Percentiles rank a stretch among this genome's conserved stretches.
phyloP scores from a whole-genome alignment of 1,140 invertebrate species.

The Drosophila bifasciata region DNA sequence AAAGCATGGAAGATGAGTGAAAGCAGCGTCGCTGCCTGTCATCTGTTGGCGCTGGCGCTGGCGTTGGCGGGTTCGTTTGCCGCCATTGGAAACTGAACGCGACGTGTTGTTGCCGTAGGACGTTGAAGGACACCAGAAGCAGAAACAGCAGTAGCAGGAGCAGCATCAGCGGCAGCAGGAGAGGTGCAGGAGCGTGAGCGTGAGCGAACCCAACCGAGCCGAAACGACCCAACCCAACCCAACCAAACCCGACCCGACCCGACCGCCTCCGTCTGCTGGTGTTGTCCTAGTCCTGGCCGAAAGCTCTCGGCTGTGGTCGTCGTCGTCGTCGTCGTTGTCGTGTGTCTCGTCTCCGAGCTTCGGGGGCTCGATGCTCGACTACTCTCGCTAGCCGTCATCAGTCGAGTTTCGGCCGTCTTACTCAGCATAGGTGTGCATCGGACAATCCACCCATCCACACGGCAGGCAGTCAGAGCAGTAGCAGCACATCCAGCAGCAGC shows the following conservation, averaged over 20 bases:
- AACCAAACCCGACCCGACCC: constrained; percentile 29
- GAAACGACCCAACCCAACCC: constrained; percentile 17
- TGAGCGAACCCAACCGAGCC: constrained; percentile 14
- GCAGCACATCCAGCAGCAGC: constrained; percentile 27
- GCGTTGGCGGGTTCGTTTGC: constrained; percentile 63
- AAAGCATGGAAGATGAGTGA: constrained; percentile 61
- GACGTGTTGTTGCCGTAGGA: constrained; percentile 68
- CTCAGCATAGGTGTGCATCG: constrained; percentile 73
- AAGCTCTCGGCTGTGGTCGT: constrained; percentile 54
- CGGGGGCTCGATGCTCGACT: constrained; percentile 10
- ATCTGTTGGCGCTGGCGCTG: constrained; percentile 70
- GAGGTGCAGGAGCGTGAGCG: constrained; percentile 2
- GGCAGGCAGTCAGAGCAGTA: constrained; percentile 27
- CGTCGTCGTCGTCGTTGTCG: too few relatives aligned
- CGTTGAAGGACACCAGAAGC: constrained; percentile 76
- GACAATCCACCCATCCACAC: constrained; percentile 27
- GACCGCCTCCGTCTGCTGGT: constrained; percentile 56
- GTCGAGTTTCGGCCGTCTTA: constrained; percentile 81
- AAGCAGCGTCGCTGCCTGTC: constrained; percentile 64
- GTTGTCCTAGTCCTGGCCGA: constrained; percentile 77
- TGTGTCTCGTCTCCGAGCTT: constrained; percentile 14
- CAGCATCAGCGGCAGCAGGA: constrained; percentile 11
- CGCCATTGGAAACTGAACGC: constrained; percentile 40
- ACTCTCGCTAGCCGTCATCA: constrained; percentile 35
- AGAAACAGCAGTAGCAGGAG: constrained; percentile 21